Evolutionary conservation across 2,888 invertebrate species (phyloP), one percentile per base, ranked within the genome.

Genomic region (Drosophila fulvimacula): DNA sequence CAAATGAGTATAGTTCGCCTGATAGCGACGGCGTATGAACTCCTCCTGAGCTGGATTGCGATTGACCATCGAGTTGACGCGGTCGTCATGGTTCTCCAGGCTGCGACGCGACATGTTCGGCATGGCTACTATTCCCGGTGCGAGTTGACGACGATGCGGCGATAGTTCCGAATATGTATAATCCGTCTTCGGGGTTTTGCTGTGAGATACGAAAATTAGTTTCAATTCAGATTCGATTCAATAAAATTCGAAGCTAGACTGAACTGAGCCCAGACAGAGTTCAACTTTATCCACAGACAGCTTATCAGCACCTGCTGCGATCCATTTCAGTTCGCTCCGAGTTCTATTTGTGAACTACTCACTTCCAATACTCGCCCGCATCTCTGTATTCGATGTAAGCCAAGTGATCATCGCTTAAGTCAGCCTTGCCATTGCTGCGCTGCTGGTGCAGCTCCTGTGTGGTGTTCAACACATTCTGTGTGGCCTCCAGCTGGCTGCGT

Each of bases 61-160:
- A 63, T 91, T 76, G 52, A 92, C 86, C 92, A 92, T 91, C 19
- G 74, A 79, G 62, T 90, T 84, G 38, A 94, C 93, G 3, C 94
- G 94, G 55, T 94, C 93, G 38, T 94, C 92, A 91, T 94, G 94
- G 90, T 94, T 93, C 1, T 93, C 93, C 56, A 96, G 93, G 62
- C 96, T 95, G 64, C 95, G 94, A 4, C 97, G 95, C 2, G 97
- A 97, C 97, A 98, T 97, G 92, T 98, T 97, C 5, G 97, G 97
- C 94, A 97, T 96, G 30, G 96, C 96, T 75, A 97, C 94, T 62
- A 96, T 94, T 2, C 97, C 97, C 0, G 96, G 96, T 0, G 95
- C 96, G 63, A 96, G 93, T 91, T 96, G 96, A 81, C 96, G 95
- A 57, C 97, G 95, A 93, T 96, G 96, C 79, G 95, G 95, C n/a